Conservation (phyloP, 2,797 vertebrate genomes). For the Acipenser ruthenus region DNA sequence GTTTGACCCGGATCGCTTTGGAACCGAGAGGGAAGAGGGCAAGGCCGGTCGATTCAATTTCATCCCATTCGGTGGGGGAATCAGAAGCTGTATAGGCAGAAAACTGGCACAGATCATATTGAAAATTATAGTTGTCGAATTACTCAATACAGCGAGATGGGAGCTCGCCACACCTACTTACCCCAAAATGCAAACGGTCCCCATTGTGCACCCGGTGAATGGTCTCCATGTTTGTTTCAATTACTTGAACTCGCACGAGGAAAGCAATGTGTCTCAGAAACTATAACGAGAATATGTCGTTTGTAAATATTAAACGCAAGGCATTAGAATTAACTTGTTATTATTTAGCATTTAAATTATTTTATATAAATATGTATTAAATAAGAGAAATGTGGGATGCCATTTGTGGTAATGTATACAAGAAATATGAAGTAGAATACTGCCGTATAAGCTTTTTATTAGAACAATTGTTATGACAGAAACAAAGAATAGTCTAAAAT, state of each 20-base stretch:
- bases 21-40: conserved; percentile 46
- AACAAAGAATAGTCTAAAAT: too few relatives aligned
- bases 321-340: neutral
- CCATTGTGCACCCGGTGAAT: conserved; percentile 84
- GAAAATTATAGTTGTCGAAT: conserved; percentile 82
- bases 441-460: conserved; percentile 58
- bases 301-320: neutral
- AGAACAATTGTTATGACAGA: too few relatives aligned
- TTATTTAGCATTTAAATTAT: neutral
- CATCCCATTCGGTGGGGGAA: conserved; percentile 85
- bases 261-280: neutral
- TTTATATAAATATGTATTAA: neutral
- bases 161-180: conserved; percentile 76
- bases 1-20: conserved; percentile 86
- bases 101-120: conserved; percentile 81
- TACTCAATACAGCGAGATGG: conserved; percentile 74
- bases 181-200: conserved; percentile 89
- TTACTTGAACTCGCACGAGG: conserved; percentile 27
- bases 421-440: conserved; percentile 60
- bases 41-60: conserved; percentile 76
- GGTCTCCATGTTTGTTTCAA: conserved; percentile 78
- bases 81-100: conserved; percentile 80
- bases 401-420: too few relatives aligned
- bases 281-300: neutral
- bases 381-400: too few relatives aligned